Evolutionary conservation across 2,113 vertebrate genomes (phyloP).

Genomic region (Catharus fuscescens): DNA sequence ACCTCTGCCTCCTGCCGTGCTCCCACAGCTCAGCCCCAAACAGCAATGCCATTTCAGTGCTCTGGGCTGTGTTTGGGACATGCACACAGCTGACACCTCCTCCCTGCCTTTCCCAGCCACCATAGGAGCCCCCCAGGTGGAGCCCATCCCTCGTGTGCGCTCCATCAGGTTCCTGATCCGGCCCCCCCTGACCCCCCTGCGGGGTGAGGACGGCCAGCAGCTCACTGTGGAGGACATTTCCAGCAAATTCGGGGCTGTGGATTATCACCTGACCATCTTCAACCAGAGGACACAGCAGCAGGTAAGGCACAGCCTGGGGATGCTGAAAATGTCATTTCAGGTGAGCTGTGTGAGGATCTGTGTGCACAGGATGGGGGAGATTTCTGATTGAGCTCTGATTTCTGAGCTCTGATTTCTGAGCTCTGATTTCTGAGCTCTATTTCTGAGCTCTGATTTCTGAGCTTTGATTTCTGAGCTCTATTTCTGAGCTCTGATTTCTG

Average conservation of each 20-base stretch:
- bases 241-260: not conserved
- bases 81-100: not conserved
- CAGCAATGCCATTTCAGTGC: not conserved
- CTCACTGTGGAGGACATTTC: slow-evolving; percentile 73
- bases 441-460: no score
- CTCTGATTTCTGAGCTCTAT: not conserved
- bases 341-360: not conserved
- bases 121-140: slow-evolving; percentile 69
- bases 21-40: not conserved
- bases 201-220: not conserved
- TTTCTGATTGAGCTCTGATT: not conserved
- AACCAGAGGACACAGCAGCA: slow-evolving; percentile 56
- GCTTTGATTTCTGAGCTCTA: no score
- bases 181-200: slow-evolving; percentile 17
- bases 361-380: not conserved
- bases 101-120: slow-evolving; percentile 38
- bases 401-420: not conserved
- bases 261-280: slow-evolving; percentile 60
- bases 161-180: slow-evolving; percentile 70
- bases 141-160: slow-evolving; percentile 31
- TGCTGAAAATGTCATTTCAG: not conserved
- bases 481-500: no score
- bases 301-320: slow-evolving; percentile 37
- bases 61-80: no score
- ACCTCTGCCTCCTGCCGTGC: not conserved